Conservation (phyloP, 2,888 invertebrate genomes). For the Allygus modestus region DNA sequence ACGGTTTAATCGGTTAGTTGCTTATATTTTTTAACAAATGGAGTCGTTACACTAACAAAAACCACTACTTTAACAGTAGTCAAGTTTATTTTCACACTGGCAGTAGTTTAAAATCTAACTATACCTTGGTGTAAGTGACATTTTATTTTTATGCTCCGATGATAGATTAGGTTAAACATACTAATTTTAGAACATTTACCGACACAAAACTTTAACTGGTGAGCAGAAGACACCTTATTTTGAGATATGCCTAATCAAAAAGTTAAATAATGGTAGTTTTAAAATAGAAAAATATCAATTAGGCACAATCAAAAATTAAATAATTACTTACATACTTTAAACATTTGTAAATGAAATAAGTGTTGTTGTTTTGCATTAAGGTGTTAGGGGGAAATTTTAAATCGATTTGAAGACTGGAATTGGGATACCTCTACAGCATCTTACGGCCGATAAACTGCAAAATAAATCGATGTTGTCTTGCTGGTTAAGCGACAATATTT, state of each 20-base stretch:
- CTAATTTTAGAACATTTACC: not conserved
- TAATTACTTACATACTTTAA: not conserved
- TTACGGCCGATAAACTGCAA: not conserved
- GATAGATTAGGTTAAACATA: not conserved
- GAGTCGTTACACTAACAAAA: not conserved
- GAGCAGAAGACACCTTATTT: not conserved
- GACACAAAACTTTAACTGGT: not conserved
- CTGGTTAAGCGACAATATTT: conserved; percentile 4
- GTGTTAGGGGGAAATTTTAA: not conserved
- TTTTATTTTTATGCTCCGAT: not conserved
- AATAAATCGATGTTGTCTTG: not conserved
- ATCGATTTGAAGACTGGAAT: conserved; percentile 1
- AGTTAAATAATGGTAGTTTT: not conserved
- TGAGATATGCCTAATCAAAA: not conserved
- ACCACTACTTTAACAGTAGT: not conserved
- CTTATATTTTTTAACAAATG: not conserved
- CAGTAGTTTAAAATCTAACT: not conserved
- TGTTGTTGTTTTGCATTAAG: conserved; percentile 56
- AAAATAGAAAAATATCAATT: conserved; percentile 8
- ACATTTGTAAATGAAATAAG: not conserved
- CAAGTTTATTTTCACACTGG: not conserved
- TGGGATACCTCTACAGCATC: not conserved
- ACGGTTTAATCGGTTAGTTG: not conserved
- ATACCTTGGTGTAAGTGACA: not conserved
- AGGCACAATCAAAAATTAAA: conserved; percentile 8